Percentiles rank a stretch among this genome's conserved stretches.
Evolutionary conservation across 2,113 vertebrate species (phyloP).

Genomic region (Perca schrenkii): DNA sequence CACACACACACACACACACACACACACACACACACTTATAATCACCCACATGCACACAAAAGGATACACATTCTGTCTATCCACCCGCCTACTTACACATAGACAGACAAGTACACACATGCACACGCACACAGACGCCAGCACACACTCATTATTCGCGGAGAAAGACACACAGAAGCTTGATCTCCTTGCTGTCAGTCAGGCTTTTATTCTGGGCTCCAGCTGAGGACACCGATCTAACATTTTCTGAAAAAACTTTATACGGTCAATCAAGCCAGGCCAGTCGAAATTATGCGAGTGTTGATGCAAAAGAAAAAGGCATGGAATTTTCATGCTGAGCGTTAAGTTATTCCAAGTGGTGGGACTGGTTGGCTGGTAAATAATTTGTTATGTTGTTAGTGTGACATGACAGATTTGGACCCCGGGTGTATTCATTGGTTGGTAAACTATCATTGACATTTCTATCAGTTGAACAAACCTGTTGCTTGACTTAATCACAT

Average conservation of each 20-base stretch:
- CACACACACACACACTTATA: not conserved
- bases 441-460: not conserved
- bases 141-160: constrained; percentile 34
- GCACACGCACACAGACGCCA: not conserved
- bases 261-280: constrained; percentile 23
- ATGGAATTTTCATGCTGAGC: not conserved
- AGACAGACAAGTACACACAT: not conserved
- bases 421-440: not conserved
- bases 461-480: not conserved
- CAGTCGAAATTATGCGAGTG: constrained; percentile 30
- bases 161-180: constrained; percentile 53
- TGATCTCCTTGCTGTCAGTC: constrained; percentile 64
- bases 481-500: not conserved
- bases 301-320: constrained; percentile 7
- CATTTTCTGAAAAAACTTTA: constrained; percentile 41
- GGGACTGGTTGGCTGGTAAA: not conserved
- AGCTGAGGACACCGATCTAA: constrained; percentile 61
- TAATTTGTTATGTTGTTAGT: not conserved
- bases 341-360: constrained; percentile 2
- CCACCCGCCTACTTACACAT: not conserved
- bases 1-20: not conserved
- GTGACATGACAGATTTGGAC: not conserved
- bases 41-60: not conserved
- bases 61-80: constrained; percentile 5
- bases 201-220: constrained; percentile 56